Evolutionary conservation across 1,140 invertebrate genomes (phyloP).

Genomic region (Bombus sylvicola): DNA sequence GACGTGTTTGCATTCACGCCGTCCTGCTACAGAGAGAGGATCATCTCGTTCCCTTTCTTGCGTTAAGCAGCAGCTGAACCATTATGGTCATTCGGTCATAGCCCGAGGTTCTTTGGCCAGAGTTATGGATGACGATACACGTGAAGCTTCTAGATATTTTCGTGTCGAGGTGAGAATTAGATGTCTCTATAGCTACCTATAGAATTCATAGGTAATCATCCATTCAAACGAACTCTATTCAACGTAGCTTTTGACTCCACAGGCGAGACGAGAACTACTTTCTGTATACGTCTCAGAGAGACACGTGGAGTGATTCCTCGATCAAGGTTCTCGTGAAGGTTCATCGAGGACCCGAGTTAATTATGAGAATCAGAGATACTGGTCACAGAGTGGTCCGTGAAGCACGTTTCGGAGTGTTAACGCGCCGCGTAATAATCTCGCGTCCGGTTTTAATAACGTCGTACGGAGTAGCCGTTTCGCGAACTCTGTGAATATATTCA

Average conservation of each 20-base stretch:
- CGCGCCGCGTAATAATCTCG: conserved; percentile 31
- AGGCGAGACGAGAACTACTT: background rate
- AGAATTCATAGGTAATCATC: background rate
- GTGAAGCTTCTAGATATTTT: background rate
- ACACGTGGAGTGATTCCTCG: background rate
- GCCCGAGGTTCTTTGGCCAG: background rate
- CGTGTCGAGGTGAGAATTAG: background rate
- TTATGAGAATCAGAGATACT: conserved; percentile 1
- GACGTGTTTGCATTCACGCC: conserved; percentile 38
- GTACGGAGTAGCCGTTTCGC: conserved; percentile 39
- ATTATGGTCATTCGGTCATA: background rate
- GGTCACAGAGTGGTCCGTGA: background rate
- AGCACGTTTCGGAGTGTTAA: conserved; percentile 30
- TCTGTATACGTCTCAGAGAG: background rate
- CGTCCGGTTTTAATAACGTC: conserved; percentile 41
- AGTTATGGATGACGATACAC: too few relatives aligned
- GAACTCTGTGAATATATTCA: conserved; percentile 46
- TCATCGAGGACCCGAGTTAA: conserved; percentile 1
- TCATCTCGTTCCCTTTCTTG: background rate
- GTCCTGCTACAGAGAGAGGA: background rate
- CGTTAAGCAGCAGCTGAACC: conserved; percentile 6
- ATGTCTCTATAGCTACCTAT: background rate
- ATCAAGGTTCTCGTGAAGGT: background rate
- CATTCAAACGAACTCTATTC: background rate
- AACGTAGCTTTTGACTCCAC: background rate